These are phyloP conservation scores for Archaeoteleia sp. DNA, from an alignment of 2,888 invertebrate species.

Conservation along the genomic window DNA sequence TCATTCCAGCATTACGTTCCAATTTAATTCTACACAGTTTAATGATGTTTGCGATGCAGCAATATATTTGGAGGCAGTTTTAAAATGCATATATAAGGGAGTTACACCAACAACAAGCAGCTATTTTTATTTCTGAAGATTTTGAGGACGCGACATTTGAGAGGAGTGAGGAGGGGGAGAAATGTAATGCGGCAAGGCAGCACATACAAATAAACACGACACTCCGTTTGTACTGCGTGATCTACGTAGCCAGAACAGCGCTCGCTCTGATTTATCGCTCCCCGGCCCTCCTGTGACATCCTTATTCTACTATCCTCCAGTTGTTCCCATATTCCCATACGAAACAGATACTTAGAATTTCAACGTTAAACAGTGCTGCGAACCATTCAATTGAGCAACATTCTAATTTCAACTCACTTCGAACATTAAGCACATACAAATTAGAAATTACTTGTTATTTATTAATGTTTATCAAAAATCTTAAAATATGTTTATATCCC, in stretches of 20 bases:
- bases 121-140: constrained; percentile 44
- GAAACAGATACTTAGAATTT: constrained; percentile 35
- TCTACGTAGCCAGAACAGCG: constrained; percentile 59
- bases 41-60: too few relatives aligned
- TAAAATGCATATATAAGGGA: constrained; percentile 7
- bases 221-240: constrained; percentile 54
- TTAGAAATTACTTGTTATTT: too few relatives aligned
- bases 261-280: constrained; percentile 63
- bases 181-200: constrained; percentile 27
- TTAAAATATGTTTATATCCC: too few relatives aligned
- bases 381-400: constrained; percentile 25
- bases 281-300: constrained; percentile 50
- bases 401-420: background rate
- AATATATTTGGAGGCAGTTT: too few relatives aligned
- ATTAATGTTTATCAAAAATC: too few relatives aligned
- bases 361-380: constrained; percentile 29
- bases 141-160: constrained; percentile 27
- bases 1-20: too few relatives aligned
- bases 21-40: too few relatives aligned
- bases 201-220: constrained; percentile 45
- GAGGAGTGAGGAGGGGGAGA: constrained; percentile 10
- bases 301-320: constrained; percentile 39
- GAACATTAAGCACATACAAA: too few relatives aligned
- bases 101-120: constrained; percentile 28
- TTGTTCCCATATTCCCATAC: constrained; percentile 41